Evolutionary conservation across 2,888 invertebrate genomes (phyloP).

Genomic region (Papilio elwesi): DNA sequence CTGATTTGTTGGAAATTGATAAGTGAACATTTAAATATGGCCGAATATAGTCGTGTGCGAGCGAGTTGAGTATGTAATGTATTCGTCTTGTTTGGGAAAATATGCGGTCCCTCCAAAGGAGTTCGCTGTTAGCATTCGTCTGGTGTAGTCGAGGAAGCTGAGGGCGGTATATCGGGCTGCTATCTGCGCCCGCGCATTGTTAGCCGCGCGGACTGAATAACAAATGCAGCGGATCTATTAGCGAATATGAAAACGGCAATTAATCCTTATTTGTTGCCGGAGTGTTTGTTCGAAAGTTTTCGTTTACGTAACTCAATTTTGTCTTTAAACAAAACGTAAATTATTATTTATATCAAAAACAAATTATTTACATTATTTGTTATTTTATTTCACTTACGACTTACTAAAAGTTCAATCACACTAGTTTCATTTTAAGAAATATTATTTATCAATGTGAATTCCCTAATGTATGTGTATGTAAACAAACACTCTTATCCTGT

Average conservation of each 20-base stretch:
- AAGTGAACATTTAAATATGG: conserved; percentile 49
- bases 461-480: too few relatives aligned
- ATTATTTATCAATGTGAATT: too few relatives aligned
- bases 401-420: too few relatives aligned
- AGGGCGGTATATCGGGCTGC: conserved; percentile 64
- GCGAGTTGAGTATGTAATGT: conserved; percentile 32
- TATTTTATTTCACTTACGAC: too few relatives aligned
- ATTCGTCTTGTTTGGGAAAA: conserved; percentile 40
- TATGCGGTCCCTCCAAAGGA: conserved; percentile 53
- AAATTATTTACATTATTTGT: too few relatives aligned
- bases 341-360: too few relatives aligned
- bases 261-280: conserved; percentile 59
- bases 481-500: too few relatives aligned
- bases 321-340: too few relatives aligned
- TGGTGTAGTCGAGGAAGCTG: conserved; percentile 62
- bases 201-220: conserved; percentile 78
- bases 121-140: conserved; percentile 71
- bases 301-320: not conserved
- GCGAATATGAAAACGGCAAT: conserved; percentile 74
- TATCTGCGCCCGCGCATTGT: conserved; percentile 75
- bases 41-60: conserved; percentile 34
- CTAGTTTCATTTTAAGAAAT: too few relatives aligned
- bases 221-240: conserved; percentile 73
- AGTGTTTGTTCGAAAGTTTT: not conserved
- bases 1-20: conserved; percentile 68